These are phyloP conservation scores for Prunella fulvescens DNA, from an alignment of 2,113 vertebrate species.

Conservation along the genomic window DNA sequence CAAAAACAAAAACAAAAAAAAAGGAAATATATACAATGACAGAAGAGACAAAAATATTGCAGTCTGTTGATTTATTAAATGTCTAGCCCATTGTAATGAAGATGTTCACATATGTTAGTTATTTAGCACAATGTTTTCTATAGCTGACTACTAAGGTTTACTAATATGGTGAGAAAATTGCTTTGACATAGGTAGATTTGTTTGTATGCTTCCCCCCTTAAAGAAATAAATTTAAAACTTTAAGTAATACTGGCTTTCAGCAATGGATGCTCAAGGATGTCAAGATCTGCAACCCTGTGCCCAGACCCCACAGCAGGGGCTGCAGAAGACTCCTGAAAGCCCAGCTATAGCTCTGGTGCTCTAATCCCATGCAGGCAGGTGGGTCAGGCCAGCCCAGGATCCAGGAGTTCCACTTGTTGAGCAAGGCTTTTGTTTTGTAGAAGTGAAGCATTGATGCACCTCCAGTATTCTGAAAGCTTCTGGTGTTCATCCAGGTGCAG, in stretches of 20 bases:
- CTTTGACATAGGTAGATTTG: neutral
- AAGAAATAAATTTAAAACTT: neutral
- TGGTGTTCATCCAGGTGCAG: neutral
- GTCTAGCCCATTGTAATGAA: neutral
- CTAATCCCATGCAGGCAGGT: neutral
- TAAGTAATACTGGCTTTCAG: neutral
- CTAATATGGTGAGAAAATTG: neutral
- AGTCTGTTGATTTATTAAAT: neutral
- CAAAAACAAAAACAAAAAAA: neutral
- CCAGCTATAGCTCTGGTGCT: neutral
- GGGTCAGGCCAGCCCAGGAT: neutral
- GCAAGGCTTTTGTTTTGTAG: neutral
- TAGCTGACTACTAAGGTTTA: neutral
- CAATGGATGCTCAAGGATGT: neutral
- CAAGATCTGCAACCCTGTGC: neutral
- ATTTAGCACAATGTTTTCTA: neutral
- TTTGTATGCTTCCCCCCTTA: neutral
- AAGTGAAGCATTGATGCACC: neutral
- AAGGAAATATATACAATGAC: neutral
- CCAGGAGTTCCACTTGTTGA: neutral
- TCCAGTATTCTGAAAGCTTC: neutral
- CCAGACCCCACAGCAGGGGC: neutral
- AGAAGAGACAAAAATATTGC: neutral
- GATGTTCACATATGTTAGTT: neutral
- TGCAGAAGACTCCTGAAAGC: neutral